Base-by-base conservation (phyloP, 2,113 vertebrate species). In the Egretta garzetta region DNA sequence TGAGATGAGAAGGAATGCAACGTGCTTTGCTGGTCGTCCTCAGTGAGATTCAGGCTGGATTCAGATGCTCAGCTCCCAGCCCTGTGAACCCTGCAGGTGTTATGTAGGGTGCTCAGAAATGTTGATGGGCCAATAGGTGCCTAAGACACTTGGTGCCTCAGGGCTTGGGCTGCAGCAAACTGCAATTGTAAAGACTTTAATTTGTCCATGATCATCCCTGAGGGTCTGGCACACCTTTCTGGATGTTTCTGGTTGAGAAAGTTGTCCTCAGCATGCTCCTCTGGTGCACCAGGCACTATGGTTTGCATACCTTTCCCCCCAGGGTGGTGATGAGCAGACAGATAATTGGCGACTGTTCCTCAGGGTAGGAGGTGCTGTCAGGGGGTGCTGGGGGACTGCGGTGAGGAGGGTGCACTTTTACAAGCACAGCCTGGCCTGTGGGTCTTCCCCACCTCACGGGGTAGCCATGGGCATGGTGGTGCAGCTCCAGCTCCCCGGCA, bases 261-360 rank as follows among this genome's bases (percentile, higher is more conserved):
- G 35, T 43, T 35, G 56, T 73, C 30, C 39, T 89, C 59, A 84
- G 50, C 63, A 41, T 2, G 8, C 53, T 74, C 15, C 35, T 80
- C 7, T 19, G 32, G 62, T 39, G 27, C 62, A 68, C 23, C 19
- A 77, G 59, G 64, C 50, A 35, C 45, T 83, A 64, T 7, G 26
- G 62, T 95, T 95, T 97, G 83, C 95, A 91, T 93, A 66, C 55
- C 76, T 62, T 94, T 93, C 37, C 50, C 76, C 62, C 63, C 24
- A 7, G 75, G 94, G 49, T 1, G 2, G 43, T 66, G 67, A 91
- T 88, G 91, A 86, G 86, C 72, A 94, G 95, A 74, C 75, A 90
- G 86, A 86, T 96, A 86, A 86, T 58, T 93, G 67, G 55, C 76
- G 86, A 41, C 63, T 86, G 20, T 41, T 85, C 10, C 0, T 35